Base-by-base conservation (phyloP, 2,797 vertebrate genomes). In the Poecilia gillii region DNA sequence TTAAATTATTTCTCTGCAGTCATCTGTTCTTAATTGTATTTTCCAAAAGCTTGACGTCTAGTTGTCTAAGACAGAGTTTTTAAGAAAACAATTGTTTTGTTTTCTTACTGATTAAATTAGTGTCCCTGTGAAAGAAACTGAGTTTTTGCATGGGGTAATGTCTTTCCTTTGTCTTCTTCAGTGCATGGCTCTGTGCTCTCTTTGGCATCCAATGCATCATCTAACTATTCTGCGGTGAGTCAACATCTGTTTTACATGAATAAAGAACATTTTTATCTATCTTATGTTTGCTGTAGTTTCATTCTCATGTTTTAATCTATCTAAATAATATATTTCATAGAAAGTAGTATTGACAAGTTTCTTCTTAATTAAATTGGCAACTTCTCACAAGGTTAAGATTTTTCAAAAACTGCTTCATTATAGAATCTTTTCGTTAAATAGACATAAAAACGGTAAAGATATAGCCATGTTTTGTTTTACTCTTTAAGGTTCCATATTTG, bases 161-260 rank as follows among this genome's bases (percentile, higher is more conserved):
- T 74, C 3, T 86, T 75, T 72, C 41, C 11, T 18, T 77, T 74
- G 4, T 18, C 76, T 62, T 75, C 43, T 91, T 88, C 96, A 99
- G 98, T 99, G 79, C 98, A 99, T 0, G 99, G 98, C 90, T 99
- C 99, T 0, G 98, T 98, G 76, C 95, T 99, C 84, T 99, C 99
- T 82, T 90, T 99, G 96, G 98, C 97, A 23, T 99, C 99, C 84
- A 99, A 97, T 4, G 97, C 98, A 0, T 99, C 99, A 66, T 99
- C 99, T 81, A 99, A 97, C 85, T 98, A 99, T 94, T 99, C 98
- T 80, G 96, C 97, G 75, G 98, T 99, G 96, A 99, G 99, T 96
- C 72, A 4, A 87, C 28, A 8, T 47, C 20, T 31, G 36, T 45
- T 53, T n/a, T n/a, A 46, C 66, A 7, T 70, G 8, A 0, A 51